Percentiles rank a stretch among this genome's conserved stretches.
These are phyloP conservation scores for Chaetogeoica ovagalla DNA, from an alignment of 2,888 invertebrate genomes.

Conservation along the genomic window DNA sequence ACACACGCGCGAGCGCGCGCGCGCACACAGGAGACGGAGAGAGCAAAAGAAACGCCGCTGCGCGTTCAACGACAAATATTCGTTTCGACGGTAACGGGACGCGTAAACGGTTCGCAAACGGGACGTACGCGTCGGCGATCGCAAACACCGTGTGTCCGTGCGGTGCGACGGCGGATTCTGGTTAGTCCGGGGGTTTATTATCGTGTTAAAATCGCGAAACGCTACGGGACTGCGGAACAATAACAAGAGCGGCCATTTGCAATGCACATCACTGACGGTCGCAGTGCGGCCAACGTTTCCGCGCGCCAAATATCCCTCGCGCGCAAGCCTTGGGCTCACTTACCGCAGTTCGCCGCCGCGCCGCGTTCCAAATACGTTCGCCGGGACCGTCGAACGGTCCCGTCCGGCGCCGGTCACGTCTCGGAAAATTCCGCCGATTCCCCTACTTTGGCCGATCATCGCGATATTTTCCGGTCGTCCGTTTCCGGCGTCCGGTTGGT, in stretches of 20 bases:
- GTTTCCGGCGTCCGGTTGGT: neutral
- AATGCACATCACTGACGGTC: constrained; percentile 81
- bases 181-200: constrained; percentile 42
- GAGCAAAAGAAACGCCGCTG: constrained; percentile 30
- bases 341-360: neutral
- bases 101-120: constrained; percentile 5
- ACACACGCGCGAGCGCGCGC: neutral
- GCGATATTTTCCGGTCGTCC: neutral
- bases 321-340: no score
- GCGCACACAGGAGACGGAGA: no score
- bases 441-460: no score
- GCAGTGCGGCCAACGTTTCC: constrained; percentile 60
- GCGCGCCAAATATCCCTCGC: constrained; percentile 24
- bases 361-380: no score
- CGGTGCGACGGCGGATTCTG: constrained; percentile 13
- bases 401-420: neutral
- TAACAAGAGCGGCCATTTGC: constrained; percentile 99
- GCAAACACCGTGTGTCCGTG: constrained; percentile 15
- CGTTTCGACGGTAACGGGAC: neutral
- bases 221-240: constrained; percentile 79
- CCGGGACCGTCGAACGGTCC: neutral
- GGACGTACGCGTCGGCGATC: neutral
- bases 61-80: constrained; percentile 3
- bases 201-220: constrained; percentile 60
- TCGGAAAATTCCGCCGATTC: neutral